These are phyloP conservation scores for Actinostola sp. DNA, from an alignment of 92 coral and sea anemone species.

Conservation along the genomic window DNA sequence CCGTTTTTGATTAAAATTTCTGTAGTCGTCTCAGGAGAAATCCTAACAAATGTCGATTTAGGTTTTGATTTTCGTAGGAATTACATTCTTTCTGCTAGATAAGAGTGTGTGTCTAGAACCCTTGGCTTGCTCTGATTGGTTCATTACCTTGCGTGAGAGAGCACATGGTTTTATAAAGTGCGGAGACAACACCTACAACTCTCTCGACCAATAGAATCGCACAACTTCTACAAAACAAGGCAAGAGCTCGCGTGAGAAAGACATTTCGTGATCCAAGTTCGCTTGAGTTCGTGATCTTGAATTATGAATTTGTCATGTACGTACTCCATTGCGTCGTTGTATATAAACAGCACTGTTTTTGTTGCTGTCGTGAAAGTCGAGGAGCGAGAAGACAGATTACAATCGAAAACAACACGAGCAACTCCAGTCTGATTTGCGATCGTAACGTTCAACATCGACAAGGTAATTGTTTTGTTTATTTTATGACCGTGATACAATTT, in stretches of 20 bases:
- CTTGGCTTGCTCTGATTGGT: slow-evolving; percentile 2
- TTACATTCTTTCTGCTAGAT: no score
- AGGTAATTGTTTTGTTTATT: no score
- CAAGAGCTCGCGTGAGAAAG: slow-evolving; percentile 20
- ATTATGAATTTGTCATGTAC: slow-evolving; percentile 16
- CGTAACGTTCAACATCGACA: no score
- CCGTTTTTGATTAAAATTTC: background rate
- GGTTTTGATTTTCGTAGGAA: no score
- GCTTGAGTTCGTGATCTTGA: slow-evolving; percentile 18
- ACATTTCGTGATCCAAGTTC: slow-evolving; percentile 8
- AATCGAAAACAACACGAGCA: no score
- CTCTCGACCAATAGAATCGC: slow-evolving; percentile 8
- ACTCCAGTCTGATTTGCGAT: no score
- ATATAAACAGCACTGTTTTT: slow-evolving; percentile 5
- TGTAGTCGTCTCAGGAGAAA: no score
- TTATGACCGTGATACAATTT: no score
- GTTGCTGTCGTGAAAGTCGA: no score
- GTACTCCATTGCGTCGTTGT: background rate
- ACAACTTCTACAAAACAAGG: slow-evolving; percentile 17
- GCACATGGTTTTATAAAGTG: background rate
- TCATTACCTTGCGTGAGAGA: slow-evolving; percentile 15
- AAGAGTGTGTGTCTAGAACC: background rate
- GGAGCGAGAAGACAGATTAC: background rate
- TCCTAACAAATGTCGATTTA: no score
- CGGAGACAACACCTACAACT: background rate